Conservation (phyloP, 2,113 vertebrate species). For the Panurus biarmicus region DNA sequence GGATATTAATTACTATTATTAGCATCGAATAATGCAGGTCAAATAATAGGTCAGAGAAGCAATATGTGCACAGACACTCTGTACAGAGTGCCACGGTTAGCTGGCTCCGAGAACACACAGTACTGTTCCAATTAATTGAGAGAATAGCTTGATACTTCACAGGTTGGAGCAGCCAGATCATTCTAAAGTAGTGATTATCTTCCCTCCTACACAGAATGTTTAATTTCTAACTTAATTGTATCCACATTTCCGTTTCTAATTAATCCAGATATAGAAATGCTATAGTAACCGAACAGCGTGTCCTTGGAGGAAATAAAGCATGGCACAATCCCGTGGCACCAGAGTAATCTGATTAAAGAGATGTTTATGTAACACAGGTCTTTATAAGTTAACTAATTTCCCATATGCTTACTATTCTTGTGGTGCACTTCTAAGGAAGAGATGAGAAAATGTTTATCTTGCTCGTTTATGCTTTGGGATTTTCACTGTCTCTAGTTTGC, state of each 20-base stretch:
- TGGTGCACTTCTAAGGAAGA: background rate
- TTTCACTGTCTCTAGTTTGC: conserved; percentile 10
- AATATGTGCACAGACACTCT: background rate
- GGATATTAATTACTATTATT: background rate
- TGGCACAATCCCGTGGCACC: conserved; percentile 7
- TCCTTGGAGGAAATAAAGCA: conserved; percentile 61
- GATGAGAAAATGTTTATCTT: conserved; percentile 3
- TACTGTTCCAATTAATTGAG: conserved; percentile 56
- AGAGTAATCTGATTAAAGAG: conserved; percentile 48
- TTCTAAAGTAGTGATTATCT: conserved; percentile 70
- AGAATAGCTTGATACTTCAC: conserved; percentile 42
- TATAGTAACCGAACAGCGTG: conserved; percentile 64
- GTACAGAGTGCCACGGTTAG: background rate
- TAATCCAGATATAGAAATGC: conserved; percentile 70
- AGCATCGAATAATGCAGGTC: background rate
- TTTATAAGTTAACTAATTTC: conserved; percentile 42
- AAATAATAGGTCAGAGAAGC: background rate
- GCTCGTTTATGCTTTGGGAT: background rate
- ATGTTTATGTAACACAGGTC: conserved; percentile 27
- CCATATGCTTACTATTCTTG: conserved; percentile 9
- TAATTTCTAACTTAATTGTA: conserved; percentile 73
- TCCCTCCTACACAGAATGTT: conserved; percentile 58
- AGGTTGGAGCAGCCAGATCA: conserved; percentile 45
- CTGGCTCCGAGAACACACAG: conserved; percentile 18
- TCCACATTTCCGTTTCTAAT: conserved; percentile 71